A percentile compares a stretch with the other conserved stretches of the same genome.
phyloP scores from a whole-genome alignment of 2,888 invertebrate genomes.

The Rhaphigaster nebulosa region DNA sequence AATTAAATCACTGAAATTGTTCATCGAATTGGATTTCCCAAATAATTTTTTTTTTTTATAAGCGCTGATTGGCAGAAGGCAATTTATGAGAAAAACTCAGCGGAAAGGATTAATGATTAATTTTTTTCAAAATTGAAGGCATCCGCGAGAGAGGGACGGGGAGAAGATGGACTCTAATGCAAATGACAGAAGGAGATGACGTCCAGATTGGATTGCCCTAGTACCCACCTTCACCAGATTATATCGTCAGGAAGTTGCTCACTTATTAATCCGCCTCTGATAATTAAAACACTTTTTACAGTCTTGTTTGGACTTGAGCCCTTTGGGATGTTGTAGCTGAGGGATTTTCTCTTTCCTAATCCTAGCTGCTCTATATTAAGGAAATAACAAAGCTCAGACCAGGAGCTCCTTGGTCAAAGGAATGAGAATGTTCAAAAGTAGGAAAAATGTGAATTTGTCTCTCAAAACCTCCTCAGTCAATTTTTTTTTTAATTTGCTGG shows the following conservation, averaged over 20 bases:
- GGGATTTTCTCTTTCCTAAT: not conserved
- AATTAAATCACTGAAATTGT: not conserved
- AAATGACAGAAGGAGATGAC: constrained; percentile 23
- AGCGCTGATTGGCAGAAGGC: not conserved
- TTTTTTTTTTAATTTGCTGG: no score
- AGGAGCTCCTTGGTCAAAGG: not conserved
- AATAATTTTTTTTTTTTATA: not conserved
- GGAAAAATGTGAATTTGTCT: no score
- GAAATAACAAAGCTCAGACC: not conserved
- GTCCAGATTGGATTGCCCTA: not conserved
- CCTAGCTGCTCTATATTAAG: not conserved
- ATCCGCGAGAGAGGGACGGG: not conserved
- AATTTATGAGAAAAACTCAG: not conserved
- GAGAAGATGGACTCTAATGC: constrained; percentile 33
- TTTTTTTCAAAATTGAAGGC: not conserved
- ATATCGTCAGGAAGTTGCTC: not conserved
- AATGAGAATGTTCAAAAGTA: no score
- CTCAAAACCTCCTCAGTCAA: no score
- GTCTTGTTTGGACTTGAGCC: not conserved
- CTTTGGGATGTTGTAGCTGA: not conserved
- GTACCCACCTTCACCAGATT: not conserved
- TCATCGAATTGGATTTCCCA: not conserved
- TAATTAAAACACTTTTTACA: constrained; percentile 13
- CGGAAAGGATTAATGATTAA: not conserved
- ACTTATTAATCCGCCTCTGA: not conserved